These are phyloP conservation scores for Anthoptus insignis DNA, from an alignment of 2,888 invertebrate genomes.

Conservation along the genomic window DNA sequence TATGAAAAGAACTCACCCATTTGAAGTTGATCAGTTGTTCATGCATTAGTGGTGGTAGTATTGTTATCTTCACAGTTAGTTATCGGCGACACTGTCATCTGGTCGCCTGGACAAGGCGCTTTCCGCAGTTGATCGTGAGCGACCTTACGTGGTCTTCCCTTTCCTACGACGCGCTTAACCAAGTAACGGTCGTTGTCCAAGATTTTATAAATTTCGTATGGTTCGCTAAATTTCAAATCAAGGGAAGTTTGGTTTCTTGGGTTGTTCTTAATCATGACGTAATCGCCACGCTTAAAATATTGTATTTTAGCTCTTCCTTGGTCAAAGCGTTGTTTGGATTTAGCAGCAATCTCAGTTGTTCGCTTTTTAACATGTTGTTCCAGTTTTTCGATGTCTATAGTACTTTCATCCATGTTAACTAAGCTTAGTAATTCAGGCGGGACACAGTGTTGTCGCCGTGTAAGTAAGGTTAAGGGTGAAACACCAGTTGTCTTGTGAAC, in stretches of 20 bases:
- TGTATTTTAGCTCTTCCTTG: constrained; percentile 25
- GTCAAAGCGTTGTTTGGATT: constrained; percentile 45
- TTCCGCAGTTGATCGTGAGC: constrained; percentile 46
- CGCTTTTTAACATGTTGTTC: constrained; percentile 37
- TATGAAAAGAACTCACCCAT: background rate
- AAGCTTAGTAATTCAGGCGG: constrained; percentile 45
- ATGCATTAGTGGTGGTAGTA: background rate
- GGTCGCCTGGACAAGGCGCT: constrained; percentile 30
- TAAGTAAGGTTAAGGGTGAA: constrained; percentile 46
- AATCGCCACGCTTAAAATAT: constrained; percentile 38
- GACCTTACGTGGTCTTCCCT: constrained; percentile 44
- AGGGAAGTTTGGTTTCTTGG: constrained; percentile 45
- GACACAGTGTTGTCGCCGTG: constrained; percentile 43
- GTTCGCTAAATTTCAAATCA: constrained; percentile 45
- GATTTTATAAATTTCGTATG: constrained; percentile 40
- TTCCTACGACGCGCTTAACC: constrained; percentile 39
- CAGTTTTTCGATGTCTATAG: constrained; percentile 41
- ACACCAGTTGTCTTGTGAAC: constrained; percentile 44
- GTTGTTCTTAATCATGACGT: constrained; percentile 42
- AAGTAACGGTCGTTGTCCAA: constrained; percentile 41
- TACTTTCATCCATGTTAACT: constrained; percentile 40
- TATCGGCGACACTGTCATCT: background rate
- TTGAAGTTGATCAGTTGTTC: background rate
- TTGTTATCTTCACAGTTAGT: background rate
- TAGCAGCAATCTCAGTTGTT: constrained; percentile 28